Conservation (phyloP, 2,888 invertebrate species). For the Scaptomyza cyrtandrae region DNA sequence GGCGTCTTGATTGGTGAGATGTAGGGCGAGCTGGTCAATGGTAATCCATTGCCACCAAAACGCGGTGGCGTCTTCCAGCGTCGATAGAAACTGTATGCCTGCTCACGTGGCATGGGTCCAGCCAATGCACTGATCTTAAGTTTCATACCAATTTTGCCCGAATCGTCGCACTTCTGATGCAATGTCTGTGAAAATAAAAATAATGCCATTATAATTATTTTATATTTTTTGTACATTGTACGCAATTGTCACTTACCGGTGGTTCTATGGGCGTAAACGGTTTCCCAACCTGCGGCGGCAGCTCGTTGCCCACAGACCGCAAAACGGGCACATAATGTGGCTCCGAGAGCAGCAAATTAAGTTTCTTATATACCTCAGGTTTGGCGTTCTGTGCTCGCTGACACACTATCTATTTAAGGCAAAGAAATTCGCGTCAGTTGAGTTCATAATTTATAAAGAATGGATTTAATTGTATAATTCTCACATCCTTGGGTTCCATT, state of each 20-base stretch:
- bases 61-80: conserved; percentile 94
- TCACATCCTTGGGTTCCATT: conserved; percentile 91
- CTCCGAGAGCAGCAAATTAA: conserved; percentile 88
- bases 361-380: conserved; percentile 85
- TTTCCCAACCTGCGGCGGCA: conserved; percentile 90
- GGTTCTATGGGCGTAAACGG: conserved; percentile 91
- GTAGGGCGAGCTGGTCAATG: conserved; percentile 65
- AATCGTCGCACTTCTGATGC: conserved; percentile 80
- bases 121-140: conserved; percentile 94
- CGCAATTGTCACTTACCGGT: conserved; percentile 85
- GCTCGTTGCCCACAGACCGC: conserved; percentile 90
- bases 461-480: conserved; percentile 61
- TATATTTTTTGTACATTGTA: too few species aligned
- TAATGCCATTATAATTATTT: background rate
- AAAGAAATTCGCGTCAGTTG: background rate
- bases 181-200: conserved; percentile 85
- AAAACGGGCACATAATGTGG: conserved; percentile 95
- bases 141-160: conserved; percentile 88
- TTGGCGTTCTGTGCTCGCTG: conserved; percentile 86
- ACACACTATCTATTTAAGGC: conserved; percentile 89
- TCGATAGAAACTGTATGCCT: conserved; percentile 89
- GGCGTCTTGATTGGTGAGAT: conserved; percentile 69
- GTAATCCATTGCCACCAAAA: conserved; percentile 56
- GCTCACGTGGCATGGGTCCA: conserved; percentile 93
- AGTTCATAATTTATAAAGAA: background rate